A percentile compares a stretch with the other conserved stretches of the same genome.
phyloP scores from a whole-genome alignment of 92 coral and sea anemone species.

The Phymanthus crucifer region DNA sequence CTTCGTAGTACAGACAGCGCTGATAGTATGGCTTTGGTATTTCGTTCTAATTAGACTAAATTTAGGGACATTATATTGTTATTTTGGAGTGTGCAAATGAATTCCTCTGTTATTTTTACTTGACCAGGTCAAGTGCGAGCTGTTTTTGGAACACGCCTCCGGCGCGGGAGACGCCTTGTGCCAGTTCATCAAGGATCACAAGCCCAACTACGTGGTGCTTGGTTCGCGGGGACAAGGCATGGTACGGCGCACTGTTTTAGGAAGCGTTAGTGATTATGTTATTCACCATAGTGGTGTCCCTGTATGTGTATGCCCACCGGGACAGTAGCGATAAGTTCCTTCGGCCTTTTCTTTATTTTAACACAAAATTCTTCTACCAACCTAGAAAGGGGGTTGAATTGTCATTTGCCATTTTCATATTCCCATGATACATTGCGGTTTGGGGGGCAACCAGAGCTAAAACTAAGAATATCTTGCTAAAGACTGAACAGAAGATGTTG shows the following conservation, averaged over 20 bases:
- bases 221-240: conserved; percentile 66
- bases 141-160: background rate
- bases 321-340: background rate
- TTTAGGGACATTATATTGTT: background rate
- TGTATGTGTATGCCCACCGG: background rate
- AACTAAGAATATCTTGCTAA: too few relatives aligned
- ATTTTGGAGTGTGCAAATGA: background rate
- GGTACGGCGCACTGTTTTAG: conserved; percentile 69
- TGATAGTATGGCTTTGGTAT: too few relatives aligned
- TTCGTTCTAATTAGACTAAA: too few relatives aligned
- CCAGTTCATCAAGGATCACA: conserved; percentile 34
- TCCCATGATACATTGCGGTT: too few relatives aligned
- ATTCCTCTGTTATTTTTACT: background rate
- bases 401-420: too few relatives aligned
- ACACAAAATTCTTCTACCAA: background rate
- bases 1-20: too few relatives aligned
- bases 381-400: too few relatives aligned
- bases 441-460: too few relatives aligned
- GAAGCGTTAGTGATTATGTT: conserved; percentile 79
- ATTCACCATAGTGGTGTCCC: conserved; percentile 51
- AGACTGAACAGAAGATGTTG: too few relatives aligned
- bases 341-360: too few relatives aligned
- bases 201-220: conserved; percentile 55
- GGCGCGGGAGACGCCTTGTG: conserved; percentile 52
- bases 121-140: background rate